Evolutionary conservation across 2,113 vertebrate genomes (phyloP).

Genomic region (Thryonomys swinderianus): DNA sequence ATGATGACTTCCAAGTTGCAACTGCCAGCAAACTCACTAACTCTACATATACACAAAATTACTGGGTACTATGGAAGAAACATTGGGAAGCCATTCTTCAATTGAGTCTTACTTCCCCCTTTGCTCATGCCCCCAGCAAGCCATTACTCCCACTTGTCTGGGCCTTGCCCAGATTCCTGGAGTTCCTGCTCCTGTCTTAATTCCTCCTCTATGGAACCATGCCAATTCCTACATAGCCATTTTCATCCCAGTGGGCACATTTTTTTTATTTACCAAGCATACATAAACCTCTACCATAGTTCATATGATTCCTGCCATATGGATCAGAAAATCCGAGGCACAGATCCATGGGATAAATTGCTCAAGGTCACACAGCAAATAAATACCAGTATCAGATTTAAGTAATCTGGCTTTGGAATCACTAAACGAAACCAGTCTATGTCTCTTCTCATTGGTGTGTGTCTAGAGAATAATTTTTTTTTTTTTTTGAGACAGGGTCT

Average conservation of each 20-base stretch:
- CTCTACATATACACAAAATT: background rate
- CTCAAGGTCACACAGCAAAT: slow-evolving; percentile 7
- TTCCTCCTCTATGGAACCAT: background rate
- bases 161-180: background rate
- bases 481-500: no score
- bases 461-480: no score
- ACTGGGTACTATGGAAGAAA: background rate
- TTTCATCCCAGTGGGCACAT: background rate
- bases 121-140: background rate
- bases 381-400: background rate
- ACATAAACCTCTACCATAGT: background rate
- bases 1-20: background rate
- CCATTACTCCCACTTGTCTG: background rate
- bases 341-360: background rate
- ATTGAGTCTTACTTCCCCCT: background rate
- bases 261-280: background rate
- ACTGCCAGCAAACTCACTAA: slow-evolving; percentile 16
- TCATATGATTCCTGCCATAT: background rate
- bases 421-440: background rate
- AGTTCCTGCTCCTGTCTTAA: background rate
- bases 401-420: slow-evolving; percentile 28
- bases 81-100: background rate
- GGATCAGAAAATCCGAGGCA: slow-evolving; percentile 42
- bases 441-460: background rate
- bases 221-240: background rate